Conservation (phyloP, 2,888 invertebrate species). For the Copidosoma aretas region DNA sequence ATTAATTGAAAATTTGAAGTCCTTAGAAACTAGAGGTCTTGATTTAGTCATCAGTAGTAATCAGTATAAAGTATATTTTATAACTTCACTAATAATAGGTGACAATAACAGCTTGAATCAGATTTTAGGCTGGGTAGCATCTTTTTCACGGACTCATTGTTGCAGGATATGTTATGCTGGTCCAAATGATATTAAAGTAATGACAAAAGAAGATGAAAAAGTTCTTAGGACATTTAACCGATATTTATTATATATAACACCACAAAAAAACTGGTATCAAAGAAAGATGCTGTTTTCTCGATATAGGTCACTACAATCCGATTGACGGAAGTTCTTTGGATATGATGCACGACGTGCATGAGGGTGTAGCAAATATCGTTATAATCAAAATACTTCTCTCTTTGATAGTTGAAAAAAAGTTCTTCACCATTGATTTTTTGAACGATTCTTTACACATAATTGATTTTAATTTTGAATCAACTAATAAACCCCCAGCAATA, state of each 20-base stretch:
- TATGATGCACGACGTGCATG: conserved; percentile 11
- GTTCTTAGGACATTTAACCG: background rate
- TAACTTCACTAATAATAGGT: background rate
- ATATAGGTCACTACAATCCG: conserved; percentile 1
- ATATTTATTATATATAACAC: background rate
- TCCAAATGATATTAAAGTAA: conserved; percentile 4
- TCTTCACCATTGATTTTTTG: conserved; percentile 8
- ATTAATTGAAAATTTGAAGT: background rate
- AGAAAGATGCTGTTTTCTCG: conserved; percentile 4
- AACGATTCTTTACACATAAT: conserved; percentile 2
- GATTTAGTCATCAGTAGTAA: background rate
- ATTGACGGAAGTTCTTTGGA: conserved; percentile 3
- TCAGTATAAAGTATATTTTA: background rate
- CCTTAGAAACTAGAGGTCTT: background rate
- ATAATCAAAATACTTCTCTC: conserved; percentile 1
- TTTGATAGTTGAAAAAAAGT: conserved; percentile 1
- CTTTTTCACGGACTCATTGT: conserved; percentile 19
- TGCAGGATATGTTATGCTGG: conserved; percentile 10
- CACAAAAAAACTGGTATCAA: conserved; percentile 1
- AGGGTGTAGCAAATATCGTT: conserved; percentile 8
- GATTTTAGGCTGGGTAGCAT: conserved; percentile 29
- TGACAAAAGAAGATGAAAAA: background rate
- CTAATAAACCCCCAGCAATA: background rate
- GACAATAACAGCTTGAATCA: background rate
- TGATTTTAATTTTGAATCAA: conserved; percentile 12